These are phyloP conservation scores for Choristoneura fumiferana DNA, from an alignment of 1,140 invertebrate species.

Conservation along the genomic window DNA sequence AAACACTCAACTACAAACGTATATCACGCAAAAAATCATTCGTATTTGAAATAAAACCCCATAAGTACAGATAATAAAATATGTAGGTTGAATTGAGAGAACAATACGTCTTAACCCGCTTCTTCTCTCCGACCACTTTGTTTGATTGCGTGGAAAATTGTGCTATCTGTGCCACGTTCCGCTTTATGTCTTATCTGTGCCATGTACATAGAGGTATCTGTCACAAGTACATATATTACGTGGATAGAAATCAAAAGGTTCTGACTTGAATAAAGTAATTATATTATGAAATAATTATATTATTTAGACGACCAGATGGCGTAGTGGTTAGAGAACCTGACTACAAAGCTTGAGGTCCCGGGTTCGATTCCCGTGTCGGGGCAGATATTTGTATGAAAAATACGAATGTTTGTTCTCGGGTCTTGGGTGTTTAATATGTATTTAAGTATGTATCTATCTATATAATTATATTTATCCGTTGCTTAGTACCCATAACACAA, in stretches of 20 bases:
- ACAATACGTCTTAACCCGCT: not conserved
- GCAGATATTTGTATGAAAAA: too few relatives aligned
- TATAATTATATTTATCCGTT: too few relatives aligned
- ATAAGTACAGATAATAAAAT: not conserved
- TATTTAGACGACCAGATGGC: too few relatives aligned
- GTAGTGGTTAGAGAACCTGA: too few relatives aligned
- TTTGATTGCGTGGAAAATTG: constrained; percentile 5
- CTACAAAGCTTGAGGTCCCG: too few relatives aligned
- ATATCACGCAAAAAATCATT: too few relatives aligned
- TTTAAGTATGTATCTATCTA: too few relatives aligned
- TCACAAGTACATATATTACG: not conserved
- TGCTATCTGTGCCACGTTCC: not conserved
- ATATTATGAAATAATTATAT: not conserved
- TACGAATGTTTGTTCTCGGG: too few relatives aligned
- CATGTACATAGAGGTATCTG: not conserved
- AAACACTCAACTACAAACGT: not conserved
- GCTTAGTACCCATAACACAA: too few relatives aligned
- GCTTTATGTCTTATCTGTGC: not conserved
- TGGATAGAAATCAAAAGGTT: not conserved
- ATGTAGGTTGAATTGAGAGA: not conserved
- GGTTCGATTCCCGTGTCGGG: too few relatives aligned
- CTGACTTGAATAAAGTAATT: not conserved
- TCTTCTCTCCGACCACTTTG: not conserved
- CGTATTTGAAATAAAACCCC: too few relatives aligned
- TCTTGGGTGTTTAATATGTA: too few relatives aligned